Evolutionary conservation across 2,113 vertebrate genomes (phyloP), one percentile per base, ranked within the genome.

Genomic region (Calyptomena viridis): DNA sequence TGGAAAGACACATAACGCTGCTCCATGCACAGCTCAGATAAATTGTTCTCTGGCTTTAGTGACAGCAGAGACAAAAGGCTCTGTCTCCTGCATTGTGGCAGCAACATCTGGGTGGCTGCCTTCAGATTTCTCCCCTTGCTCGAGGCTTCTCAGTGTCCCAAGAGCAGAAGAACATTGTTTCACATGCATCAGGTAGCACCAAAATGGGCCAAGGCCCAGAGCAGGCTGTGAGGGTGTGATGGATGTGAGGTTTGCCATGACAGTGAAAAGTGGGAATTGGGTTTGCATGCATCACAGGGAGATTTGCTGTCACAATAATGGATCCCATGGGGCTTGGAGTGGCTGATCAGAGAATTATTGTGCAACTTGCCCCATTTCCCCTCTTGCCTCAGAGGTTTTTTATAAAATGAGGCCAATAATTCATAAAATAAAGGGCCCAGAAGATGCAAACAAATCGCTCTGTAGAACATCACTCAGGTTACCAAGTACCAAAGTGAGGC

Each of bases 21-120:
- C 60, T 87, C 59, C 96, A 49, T 40, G 80, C 66, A 85, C 76
- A 89, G 52, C 94, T 76, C 58, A 81, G 89, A 96, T 90, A 52
- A 95, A 93, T 90, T 86, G 53, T 84, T 95, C n/a, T 46, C 80
- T 40, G 80, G 84, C 95, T 85, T 67, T 37, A 86, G 91, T 93
- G 93, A 93, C 97, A 74, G 33, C 67, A 47, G 81, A 95, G 89
- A 96, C 94, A 94, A 95, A 97, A 76, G 90, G 25, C 37, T 81
- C 79, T 20, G 47, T 94, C 81, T 96, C 81, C 80, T 80, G 69
- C 72, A 66, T 47, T 60, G 93, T 3, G 28, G 60, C 84, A 62
- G 80, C 75, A 92, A 68, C 93, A 93, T 95, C 96, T 97, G 97
- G 77, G 83, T 78, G 77, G 76, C 95, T 87, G 69, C 68, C 84